Base-by-base conservation (phyloP, 2,113 vertebrate genomes). In the Podarcis cretensis region DNA sequence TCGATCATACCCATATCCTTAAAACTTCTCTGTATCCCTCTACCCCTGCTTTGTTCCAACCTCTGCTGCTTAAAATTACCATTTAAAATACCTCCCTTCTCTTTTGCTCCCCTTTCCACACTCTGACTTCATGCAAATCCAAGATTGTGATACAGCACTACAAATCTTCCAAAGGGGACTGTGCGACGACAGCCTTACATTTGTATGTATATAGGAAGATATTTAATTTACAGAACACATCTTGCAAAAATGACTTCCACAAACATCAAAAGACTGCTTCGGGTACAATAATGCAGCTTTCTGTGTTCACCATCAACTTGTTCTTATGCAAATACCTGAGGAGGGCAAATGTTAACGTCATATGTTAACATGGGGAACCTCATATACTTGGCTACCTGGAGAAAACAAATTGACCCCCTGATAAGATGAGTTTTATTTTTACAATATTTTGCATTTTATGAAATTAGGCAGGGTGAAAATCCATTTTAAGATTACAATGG, bases 401-500 rank as follows among this genome's bases (percentile, higher is more conserved):
- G 48, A 83, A 21, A 20, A 79, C 14, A 75, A 90, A 79, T 90
- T 95, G 91, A 83, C 40, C 40, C 77, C 20, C 35, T 86, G 73
- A 75, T 92, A 81, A 87, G 90, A 91, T 30, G 5, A 59, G 78
- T 74, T 69, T 54, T 90, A 81, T 74, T 69, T 54, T 90, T 18
- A 43, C 40, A 71, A 14, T 54, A 32, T 71, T 84, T 10, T 32
- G 43, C 25, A 73, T 8, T 18, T 40, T 6, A 40, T 69, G 25
- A 40, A 66, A 81, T 32, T 63, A 68, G 63, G 35, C 81, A 82
- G 78, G 8, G 35, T 82, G 81, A 68, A 82, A 82, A 65, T 6
- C 43, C 32, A 83, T 30, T 82, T 81, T 32, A 83, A 92, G 89
- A 90, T 82, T 92, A 68, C 81, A 32, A 90, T 91, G 83, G 91